Conservation (phyloP, 2,797 vertebrate species). For the Varecia variegata region DNA sequence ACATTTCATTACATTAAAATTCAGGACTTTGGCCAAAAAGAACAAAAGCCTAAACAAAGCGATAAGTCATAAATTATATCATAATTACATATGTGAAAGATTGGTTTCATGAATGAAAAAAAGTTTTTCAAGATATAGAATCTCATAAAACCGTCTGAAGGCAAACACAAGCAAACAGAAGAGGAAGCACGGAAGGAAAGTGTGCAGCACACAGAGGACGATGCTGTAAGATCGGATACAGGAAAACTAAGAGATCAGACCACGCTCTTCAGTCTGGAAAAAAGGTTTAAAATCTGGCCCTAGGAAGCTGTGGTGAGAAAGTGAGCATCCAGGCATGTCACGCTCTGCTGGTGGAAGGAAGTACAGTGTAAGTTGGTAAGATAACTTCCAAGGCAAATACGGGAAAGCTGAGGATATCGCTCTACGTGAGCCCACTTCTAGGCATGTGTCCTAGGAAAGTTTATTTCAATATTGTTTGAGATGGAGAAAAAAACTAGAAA, state of each 20-base stretch:
- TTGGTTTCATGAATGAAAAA: not conserved
- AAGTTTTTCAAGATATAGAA: not conserved
- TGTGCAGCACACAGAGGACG: not conserved
- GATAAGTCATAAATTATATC: no score
- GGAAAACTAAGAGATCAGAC: not conserved
- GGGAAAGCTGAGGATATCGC: rapidly evolving
- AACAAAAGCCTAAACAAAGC: not conserved
- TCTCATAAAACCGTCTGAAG: not conserved
- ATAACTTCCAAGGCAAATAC: not conserved
- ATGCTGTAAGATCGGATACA: not conserved
- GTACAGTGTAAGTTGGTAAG: not conserved
- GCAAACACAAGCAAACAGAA: not conserved
- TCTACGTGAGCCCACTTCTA: rapidly evolving
- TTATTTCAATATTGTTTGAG: not conserved
- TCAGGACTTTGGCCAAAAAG: not conserved
- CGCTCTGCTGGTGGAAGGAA: not conserved
- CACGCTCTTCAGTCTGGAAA: not conserved
- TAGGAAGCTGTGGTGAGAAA: not conserved
- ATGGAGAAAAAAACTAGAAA: not conserved
- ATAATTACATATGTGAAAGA: not conserved
- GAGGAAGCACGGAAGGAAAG: not conserved
- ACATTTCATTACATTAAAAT: not conserved
- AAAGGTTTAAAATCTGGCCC: not conserved
- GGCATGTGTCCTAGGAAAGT: not conserved
- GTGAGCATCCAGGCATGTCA: not conserved